phyloP scores from a whole-genome alignment of 1,140 invertebrate genomes.

The Coenobita brevimanus region DNA sequence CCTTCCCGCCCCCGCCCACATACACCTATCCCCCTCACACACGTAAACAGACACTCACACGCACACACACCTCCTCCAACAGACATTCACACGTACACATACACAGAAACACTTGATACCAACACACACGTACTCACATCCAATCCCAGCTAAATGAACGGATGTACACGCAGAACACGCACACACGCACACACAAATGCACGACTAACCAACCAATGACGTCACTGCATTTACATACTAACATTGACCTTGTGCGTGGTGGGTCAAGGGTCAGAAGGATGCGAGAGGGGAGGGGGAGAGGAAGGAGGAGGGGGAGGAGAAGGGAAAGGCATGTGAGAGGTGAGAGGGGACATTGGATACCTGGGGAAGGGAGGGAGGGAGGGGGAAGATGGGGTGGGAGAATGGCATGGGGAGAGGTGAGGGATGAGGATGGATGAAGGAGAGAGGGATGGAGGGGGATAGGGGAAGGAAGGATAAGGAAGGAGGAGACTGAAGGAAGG shows the following conservation, averaged over 20 bases:
- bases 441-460: neutral
- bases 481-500: neutral
- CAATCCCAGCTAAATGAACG: no score
- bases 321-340: neutral
- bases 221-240: constrained; percentile 24
- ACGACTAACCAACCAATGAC: neutral
- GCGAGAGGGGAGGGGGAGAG: neutral
- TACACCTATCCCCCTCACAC: neutral
- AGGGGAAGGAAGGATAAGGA: neutral
- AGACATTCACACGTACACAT: no score
- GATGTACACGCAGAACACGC: no score
- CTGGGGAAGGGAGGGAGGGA: neutral
- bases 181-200: neutral
- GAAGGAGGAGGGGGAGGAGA: neutral
- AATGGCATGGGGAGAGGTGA: neutral
- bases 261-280: constrained; percentile 5
- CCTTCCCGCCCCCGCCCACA: neutral
- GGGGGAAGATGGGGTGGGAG: neutral
- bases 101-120: no score
- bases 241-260: constrained; percentile 24
- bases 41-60: no score
- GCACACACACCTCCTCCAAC: no score
- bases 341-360: neutral
- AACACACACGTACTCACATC: no score
- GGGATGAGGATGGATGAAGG: neutral